Evolutionary conservation across 1,140 invertebrate genomes (phyloP), one percentile per base, ranked within the genome.

Genomic region (Drosophila bifasciata): DNA sequence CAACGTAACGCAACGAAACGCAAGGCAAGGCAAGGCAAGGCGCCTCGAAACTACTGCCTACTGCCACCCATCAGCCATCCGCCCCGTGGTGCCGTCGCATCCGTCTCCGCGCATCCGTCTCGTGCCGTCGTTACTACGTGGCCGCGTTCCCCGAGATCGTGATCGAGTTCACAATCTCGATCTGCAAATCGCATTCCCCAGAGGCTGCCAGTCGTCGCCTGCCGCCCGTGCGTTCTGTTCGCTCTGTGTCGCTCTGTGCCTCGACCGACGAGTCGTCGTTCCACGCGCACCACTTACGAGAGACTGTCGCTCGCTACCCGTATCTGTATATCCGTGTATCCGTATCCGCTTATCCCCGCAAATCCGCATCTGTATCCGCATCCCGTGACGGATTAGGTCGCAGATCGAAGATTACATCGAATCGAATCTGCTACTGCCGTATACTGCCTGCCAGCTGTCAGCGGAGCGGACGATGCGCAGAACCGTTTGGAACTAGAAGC

Each of bases 191-290:
- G 23, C 50, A 36, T 36, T 36, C 32, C 32, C 32, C 32, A 36
- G 32, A 11, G 13, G 9, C 25, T 49, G 76, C 52, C 77, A 79
- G 77, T 79, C 76, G 77, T 59, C 66, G 76, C 62, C 64, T 55
- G 77, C 70, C 70, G 76, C 59, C 79, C 73, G 71, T 74, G 70
- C 73, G 73, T 76, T 70, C 73, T 73, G 73, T 50, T 77, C 74
- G 74, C 64, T 77, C 44, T 45, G 32, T 36, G 32, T 36, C 32
- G 32, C 32, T 36, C 32, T 13, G 11, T 11, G 11, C 5, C 32
- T 4, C 32, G 32, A 9, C 28, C 28, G 28, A 9, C 28, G 25
- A 25, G 45, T 41, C 46, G 53, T 52, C 21, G 19, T 40, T 32
- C 57, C 36, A 49, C 32, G 32, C 32, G 32, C 4, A 36, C 11